Evolutionary conservation across 2,113 vertebrate genomes (phyloP).

Genomic region (Hemicordylus capensis): DNA sequence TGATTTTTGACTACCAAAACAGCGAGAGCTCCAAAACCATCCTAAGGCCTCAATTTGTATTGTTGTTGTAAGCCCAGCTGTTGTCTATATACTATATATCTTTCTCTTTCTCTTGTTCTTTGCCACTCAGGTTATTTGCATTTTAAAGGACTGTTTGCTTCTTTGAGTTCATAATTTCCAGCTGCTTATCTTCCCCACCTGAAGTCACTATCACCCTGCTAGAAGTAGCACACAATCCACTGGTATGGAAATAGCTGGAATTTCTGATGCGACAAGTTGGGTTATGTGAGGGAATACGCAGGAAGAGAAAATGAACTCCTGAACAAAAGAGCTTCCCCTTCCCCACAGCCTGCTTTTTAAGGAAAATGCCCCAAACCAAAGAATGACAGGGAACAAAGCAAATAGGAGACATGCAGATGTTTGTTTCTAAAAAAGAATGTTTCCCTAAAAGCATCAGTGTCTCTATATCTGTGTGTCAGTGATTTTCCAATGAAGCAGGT

Average conservation of each 20-base stretch:
- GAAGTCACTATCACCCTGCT: not conserved
- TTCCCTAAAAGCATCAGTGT: not conserved
- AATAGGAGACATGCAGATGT: slow-evolving; percentile 9
- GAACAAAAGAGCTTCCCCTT: not conserved
- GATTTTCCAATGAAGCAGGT: not conserved
- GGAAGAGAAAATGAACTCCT: not conserved
- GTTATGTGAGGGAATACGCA: not conserved
- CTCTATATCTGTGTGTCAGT: not conserved
- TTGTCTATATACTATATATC: not conserved
- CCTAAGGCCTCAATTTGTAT: not conserved
- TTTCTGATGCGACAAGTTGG: not conserved
- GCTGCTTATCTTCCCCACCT: not conserved
- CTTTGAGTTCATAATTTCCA: slow-evolving; percentile 27
- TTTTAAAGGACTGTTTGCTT: slow-evolving; percentile 9
- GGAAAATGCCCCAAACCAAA: not conserved
- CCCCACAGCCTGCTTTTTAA: not conserved
- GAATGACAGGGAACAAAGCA: not conserved
- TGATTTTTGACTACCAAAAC: not conserved
- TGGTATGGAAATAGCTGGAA: not conserved
- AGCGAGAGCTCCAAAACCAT: slow-evolving; percentile 1
- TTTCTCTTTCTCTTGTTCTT: slow-evolving; percentile 3
- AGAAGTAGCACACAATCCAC: not conserved
- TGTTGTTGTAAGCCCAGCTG: slow-evolving; percentile 4
- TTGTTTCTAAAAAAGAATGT: not conserved
- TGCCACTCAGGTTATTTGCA: not conserved